Evolutionary conservation across 2,113 vertebrate species (phyloP).

Genomic region (Sula dactylatra): DNA sequence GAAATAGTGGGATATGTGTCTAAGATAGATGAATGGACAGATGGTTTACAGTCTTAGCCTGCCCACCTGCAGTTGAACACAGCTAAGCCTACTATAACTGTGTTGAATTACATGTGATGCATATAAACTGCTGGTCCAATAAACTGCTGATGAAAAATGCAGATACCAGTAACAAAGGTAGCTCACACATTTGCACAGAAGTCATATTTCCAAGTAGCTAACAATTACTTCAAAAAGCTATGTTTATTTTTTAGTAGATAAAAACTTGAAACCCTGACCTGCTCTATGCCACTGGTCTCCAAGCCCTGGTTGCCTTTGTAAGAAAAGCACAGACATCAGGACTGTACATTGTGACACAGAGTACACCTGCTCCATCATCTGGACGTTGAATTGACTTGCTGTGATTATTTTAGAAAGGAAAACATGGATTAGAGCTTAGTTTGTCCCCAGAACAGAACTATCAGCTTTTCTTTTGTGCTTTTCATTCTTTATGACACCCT

Average conservation of each 20-base stretch:
- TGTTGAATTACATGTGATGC: background rate
- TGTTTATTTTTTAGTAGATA: background rate
- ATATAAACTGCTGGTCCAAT: background rate
- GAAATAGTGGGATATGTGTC: background rate
- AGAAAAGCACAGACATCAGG: background rate
- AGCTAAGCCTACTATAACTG: background rate
- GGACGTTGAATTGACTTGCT: background rate
- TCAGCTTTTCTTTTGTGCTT: background rate
- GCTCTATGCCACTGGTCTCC: background rate
- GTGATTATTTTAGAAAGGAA: background rate
- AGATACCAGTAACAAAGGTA: background rate
- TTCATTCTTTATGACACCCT: background rate
- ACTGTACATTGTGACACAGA: background rate
- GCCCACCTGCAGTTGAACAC: slow-evolving; percentile 22
- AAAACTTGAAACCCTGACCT: background rate
- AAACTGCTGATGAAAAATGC: background rate
- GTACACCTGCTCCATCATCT: background rate
- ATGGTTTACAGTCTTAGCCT: slow-evolving; percentile 7
- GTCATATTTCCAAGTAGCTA: background rate
- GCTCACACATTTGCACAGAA: background rate
- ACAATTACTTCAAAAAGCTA: background rate
- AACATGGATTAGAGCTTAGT: background rate
- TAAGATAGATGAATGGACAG: slow-evolving; percentile 18
- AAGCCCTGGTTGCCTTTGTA: background rate
- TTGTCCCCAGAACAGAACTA: background rate